These are phyloP conservation scores for Petromus typicus DNA, from an alignment of 2,113 vertebrate species.

Conservation along the genomic window DNA sequence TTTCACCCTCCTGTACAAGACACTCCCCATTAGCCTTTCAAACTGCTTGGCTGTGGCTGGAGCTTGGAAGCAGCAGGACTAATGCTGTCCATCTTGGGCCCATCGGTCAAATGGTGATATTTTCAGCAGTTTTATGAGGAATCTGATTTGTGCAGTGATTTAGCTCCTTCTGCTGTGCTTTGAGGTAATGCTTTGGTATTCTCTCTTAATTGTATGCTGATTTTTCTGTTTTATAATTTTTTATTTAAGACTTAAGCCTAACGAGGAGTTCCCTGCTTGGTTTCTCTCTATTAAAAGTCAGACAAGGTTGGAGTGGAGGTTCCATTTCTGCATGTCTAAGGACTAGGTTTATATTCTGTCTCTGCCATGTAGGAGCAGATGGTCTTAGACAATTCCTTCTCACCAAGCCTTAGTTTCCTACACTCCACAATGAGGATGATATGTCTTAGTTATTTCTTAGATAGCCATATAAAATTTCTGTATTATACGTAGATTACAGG, in stretches of 20 bases:
- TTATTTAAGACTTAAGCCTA: not conserved
- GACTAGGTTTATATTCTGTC: not conserved
- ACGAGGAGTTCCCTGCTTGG: not conserved
- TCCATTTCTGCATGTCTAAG: no score
- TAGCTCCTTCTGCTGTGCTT: not conserved
- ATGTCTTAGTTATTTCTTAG: not conserved
- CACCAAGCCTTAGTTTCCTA: not conserved
- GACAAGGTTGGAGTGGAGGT: not conserved
- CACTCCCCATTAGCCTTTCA: constrained; percentile 6
- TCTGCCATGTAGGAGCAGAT: not conserved
- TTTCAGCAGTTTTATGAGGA: not conserved
- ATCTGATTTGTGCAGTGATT: not conserved
- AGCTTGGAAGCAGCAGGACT: not conserved
- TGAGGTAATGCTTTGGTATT: not conserved
- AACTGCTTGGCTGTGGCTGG: not conserved
- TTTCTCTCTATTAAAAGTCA: not conserved
- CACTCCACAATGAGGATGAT: not conserved
- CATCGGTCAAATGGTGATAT: not conserved
- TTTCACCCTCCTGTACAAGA: constrained; percentile 22
- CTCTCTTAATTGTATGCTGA: not conserved
- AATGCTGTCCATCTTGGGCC: not conserved
- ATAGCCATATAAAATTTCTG: no score
- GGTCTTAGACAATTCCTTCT: not conserved
- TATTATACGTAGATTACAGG: not conserved
- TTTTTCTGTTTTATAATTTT: constrained; percentile 22